Evolutionary conservation across 2,797 vertebrate genomes (phyloP).

Genomic region (Coregonus suidteri): DNA sequence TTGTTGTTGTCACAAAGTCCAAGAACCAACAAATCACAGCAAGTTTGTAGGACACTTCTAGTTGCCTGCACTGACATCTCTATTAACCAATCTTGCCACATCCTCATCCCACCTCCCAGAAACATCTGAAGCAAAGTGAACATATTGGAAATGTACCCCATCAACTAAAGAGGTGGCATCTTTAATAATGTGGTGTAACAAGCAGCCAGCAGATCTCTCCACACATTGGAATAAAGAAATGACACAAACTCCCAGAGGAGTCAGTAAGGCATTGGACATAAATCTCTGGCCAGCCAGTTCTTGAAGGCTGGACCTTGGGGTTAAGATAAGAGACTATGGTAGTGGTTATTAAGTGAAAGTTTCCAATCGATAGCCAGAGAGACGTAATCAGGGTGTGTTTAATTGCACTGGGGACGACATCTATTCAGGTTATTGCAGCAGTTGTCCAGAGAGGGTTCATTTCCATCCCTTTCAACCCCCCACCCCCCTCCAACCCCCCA

Average conservation of each 20-base stretch:
- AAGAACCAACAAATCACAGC: not conserved
- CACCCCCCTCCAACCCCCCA: constrained; percentile 34
- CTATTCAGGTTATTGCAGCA: constrained; percentile 78
- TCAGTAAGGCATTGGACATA: constrained; percentile 66
- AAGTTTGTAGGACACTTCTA: not conserved
- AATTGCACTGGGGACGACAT: constrained; percentile 81
- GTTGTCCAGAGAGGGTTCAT: constrained; percentile 72
- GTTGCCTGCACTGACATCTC: not conserved
- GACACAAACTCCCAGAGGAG: constrained; percentile 73
- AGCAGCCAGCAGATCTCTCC: constrained; percentile 57
- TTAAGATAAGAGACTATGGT: constrained; percentile 80
- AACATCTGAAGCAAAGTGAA: constrained; percentile 8
- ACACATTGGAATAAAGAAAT: constrained; percentile 72
- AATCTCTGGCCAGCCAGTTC: constrained; percentile 68
- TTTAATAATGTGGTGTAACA: constrained; percentile 66
- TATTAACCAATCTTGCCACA: not conserved
- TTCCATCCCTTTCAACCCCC: constrained; percentile 48
- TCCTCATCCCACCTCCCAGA: not conserved
- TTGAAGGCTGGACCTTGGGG: constrained; percentile 72
- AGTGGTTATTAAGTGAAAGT: constrained; percentile 82
- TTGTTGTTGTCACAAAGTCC: not conserved
- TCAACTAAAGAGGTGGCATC: constrained; percentile 31
- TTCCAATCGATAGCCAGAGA: constrained; percentile 79
- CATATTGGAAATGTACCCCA: constrained; percentile 37
- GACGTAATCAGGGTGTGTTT: constrained; percentile 80